These are phyloP conservation scores for Siniperca undulata DNA, from an alignment of 2,797 vertebrate genomes.

Conservation along the genomic window DNA sequence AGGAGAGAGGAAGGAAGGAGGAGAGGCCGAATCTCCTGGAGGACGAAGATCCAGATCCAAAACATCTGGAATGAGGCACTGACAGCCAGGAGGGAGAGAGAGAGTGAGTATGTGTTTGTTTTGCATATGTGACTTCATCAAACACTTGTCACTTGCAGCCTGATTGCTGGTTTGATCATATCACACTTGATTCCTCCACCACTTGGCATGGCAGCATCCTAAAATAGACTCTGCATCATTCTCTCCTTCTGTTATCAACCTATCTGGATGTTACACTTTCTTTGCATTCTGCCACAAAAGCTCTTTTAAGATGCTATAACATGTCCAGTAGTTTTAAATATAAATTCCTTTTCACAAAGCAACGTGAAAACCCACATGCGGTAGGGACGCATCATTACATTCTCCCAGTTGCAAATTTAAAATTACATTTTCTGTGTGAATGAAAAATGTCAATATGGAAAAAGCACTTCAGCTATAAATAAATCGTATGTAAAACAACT, in stretches of 20 bases:
- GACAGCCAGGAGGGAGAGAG: no score
- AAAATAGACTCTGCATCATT: slow-evolving; percentile 42
- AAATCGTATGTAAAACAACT: neutral
- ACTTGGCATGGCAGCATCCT: slow-evolving; percentile 28
- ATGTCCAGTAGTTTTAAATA: neutral
- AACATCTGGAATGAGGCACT: no score
- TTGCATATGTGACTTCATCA: slow-evolving; percentile 35
- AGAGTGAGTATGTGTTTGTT: no score
- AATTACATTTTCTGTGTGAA: neutral
- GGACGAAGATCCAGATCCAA: no score
- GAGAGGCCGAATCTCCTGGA: no score
- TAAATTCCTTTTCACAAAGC: slow-evolving; percentile 2
- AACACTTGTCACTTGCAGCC: slow-evolving; percentile 48
- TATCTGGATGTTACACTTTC: neutral
- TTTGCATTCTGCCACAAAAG: neutral
- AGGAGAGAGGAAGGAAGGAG: neutral
- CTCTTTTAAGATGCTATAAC: neutral
- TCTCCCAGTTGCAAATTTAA: neutral
- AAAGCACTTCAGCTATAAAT: neutral
- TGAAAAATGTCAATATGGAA: neutral
- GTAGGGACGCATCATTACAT: neutral
- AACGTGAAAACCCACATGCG: slow-evolving; percentile 4
- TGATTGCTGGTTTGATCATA: slow-evolving; percentile 50
- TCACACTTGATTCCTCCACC: slow-evolving; percentile 35
- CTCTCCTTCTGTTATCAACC: slow-evolving; percentile 12